Base-by-base conservation (phyloP, 2,113 vertebrate genomes). In the Craseonycteris thonglongyai region DNA sequence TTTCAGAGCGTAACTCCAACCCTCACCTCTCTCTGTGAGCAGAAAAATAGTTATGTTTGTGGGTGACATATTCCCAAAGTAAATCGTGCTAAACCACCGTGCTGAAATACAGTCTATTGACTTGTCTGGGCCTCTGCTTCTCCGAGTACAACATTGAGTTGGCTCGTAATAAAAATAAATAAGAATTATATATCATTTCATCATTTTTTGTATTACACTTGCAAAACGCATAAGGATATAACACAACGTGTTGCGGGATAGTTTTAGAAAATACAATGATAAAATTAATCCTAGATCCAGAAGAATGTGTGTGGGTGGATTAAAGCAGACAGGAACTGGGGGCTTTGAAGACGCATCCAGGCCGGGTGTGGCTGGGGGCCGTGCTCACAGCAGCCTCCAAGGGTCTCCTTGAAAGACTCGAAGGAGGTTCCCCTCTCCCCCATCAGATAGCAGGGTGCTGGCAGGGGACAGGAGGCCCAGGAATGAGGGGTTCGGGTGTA, bases 131-230 rank as follows among this genome's bases (percentile, higher is more conserved):
- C 72, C 92, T 81, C 45, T 72, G 96, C 94, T 94, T 96, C 74
- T 68, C 91, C 30, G 12, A 79, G 47, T 74, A 90, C 91, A 96
- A 75, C 5, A 71, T 0, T 7, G 66, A 86, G 75, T n/a, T 51
- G 80, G 84, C 80, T 96, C 78, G 54, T 69, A 92, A 63, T 54
- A 88, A 97, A 97, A 84, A 95, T 71, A 96, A 97, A 94, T 90
- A 94, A 96, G 81, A 97, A 78, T 96, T 96, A 89, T 79, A 95
- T 95, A 96, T 97, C 97, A 96, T 96, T 96, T 97, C 91, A 95
- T 94, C 91, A 95, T 90, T 96, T 95, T 94, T 96, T 95, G 93
- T 96, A 87, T 97, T 93, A 78, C 75, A 59, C 91, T 97, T 97
- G 96, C 96, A 97, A 97, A 97, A 93, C 87, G 94, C 86, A 58